Conservation (phyloP, 2,797 vertebrate species). For the Eidolon dupreanum region DNA sequence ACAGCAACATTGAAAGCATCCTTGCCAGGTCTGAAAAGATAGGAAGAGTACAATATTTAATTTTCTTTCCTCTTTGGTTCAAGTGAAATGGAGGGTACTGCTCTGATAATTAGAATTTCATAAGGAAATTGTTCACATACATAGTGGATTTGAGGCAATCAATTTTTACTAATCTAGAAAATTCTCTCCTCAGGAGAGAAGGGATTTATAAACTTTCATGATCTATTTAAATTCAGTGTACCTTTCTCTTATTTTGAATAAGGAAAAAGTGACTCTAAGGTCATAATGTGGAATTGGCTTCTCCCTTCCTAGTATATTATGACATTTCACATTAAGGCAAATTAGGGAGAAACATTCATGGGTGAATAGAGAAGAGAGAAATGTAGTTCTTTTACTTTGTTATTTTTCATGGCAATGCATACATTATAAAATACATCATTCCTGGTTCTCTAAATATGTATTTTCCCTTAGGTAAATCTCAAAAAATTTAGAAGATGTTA, state of each 20-base stretch:
- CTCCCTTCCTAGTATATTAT: not conserved
- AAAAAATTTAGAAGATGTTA: not conserved
- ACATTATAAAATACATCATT: not conserved
- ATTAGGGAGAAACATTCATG: not conserved
- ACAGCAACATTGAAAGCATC: not conserved
- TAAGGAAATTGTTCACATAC: not conserved
- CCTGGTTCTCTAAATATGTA: not conserved
- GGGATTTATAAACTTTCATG: constrained; percentile 51
- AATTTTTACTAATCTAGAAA: constrained; percentile 60
- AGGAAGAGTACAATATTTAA: not conserved
- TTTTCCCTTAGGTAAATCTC: constrained; percentile 15
- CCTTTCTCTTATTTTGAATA: constrained; percentile 56
- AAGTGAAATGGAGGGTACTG: constrained; percentile 18
- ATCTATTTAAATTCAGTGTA: constrained; percentile 13
- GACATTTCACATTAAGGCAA: not conserved
- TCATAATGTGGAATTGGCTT: not conserved
- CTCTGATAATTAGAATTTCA: constrained; percentile 44
- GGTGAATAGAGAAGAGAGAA: not conserved
- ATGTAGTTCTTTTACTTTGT: not conserved
- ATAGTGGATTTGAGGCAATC: constrained; percentile 58
- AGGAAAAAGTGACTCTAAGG: constrained; percentile 41
- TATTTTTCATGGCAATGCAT: not conserved
- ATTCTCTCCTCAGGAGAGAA: constrained; percentile 50
- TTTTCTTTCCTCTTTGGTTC: not conserved
- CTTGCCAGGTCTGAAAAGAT: not conserved